Percentiles rank a stretch among this genome's conserved stretches.
phyloP scores from a whole-genome alignment of 2,113 vertebrate species.

The Alethe castanea region DNA sequence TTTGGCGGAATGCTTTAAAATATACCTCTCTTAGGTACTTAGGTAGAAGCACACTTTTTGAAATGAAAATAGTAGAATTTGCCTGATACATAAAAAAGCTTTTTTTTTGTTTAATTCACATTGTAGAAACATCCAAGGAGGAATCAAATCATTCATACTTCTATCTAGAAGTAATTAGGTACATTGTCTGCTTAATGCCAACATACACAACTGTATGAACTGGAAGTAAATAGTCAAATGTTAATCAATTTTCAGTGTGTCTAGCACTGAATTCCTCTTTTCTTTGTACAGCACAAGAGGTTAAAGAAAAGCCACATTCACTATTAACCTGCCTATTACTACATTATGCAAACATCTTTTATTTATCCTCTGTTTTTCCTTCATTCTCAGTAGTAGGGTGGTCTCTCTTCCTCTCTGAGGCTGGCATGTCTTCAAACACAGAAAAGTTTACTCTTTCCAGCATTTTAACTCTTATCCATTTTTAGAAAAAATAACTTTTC shows the following conservation, averaged over 20 bases:
- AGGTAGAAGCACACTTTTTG: neutral
- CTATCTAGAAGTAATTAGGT: neutral
- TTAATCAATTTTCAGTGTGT: neutral
- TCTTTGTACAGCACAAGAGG: neutral
- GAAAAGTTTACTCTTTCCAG: neutral
- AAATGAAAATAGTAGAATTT: neutral
- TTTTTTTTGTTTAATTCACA: neutral
- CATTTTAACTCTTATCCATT: neutral
- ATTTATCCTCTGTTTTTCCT: neutral
- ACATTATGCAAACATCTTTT: neutral
- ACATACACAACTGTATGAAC: neutral
- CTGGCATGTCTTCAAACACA: neutral
- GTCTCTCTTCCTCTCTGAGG: neutral
- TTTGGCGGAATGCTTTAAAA: neutral
- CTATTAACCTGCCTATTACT: neutral
- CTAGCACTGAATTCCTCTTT: neutral
- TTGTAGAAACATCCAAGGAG: neutral
- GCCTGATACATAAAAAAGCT: accelerated
- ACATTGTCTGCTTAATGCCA: neutral
- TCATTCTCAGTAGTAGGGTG: neutral
- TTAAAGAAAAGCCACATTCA: neutral
- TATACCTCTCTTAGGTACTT: neutral
- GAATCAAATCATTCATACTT: neutral
- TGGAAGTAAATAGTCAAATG: constrained; percentile 7
- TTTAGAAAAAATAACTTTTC: neutral